Base-by-base conservation (phyloP, 2,113 vertebrate species). In the Trematocara stigmaticum region DNA sequence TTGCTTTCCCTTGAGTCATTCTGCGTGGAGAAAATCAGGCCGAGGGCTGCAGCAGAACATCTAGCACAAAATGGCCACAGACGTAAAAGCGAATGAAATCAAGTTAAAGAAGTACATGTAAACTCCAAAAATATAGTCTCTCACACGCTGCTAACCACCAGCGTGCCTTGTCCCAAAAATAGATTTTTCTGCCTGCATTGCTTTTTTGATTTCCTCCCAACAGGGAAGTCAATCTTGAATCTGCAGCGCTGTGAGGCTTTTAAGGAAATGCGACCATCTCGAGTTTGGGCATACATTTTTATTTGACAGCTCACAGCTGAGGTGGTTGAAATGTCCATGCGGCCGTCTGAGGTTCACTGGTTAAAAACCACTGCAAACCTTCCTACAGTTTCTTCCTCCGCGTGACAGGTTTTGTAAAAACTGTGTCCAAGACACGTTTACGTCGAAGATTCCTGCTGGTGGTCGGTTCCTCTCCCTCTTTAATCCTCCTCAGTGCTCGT, bases 331-430 rank as follows among this genome's bases (percentile, higher is more conserved):
- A 20, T 84, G 51, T 81, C 81, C 78, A n/a, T 15, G 71, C 10
- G 12, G 83, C 57, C 1, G 74, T 61, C 80, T 91, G 93, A 92
- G 87, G 92, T 82, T 91, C 55, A 26, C 79, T 7, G 79, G 80
- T 66, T 56, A 57, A 66, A 45, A 88, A 45, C 52, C 34, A 10
- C 69, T 12, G 55, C 42, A 13, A 3, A 55, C 82, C 74, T 78
- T 79, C 56, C 95, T 78, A 98, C 64, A 98, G 95, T 93, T 97
- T 98, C 96, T 97, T 99, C 92, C 98, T 97, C 87, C 97, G 96
- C 4, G 97, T 96, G 91, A 98, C 95, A 10, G 97, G 98, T 88
- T 98, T 98, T 88, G 97, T 96, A 84, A 97, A 98, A 91, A 96
- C 96, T n/a, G 95, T 88, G 12, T 96, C 97, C 83, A 96, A 93